Conservation (phyloP, 2,888 invertebrate genomes). For the Melikaiella ostensackeni region DNA sequence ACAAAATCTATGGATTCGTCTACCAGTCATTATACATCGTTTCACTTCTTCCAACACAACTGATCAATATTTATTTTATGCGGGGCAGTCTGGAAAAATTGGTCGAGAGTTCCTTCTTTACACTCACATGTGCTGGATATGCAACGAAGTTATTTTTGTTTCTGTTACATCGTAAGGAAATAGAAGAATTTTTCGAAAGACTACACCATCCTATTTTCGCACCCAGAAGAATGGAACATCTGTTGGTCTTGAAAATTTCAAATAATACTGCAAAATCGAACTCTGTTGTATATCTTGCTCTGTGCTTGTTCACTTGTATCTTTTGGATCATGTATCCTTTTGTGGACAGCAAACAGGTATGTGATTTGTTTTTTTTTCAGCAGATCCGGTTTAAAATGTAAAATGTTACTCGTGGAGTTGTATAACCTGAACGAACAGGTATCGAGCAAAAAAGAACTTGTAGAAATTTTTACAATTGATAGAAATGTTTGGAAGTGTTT, state of each 20-base stretch:
- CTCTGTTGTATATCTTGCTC: conserved; percentile 5
- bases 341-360: conserved; percentile 23
- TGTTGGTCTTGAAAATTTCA: neutral
- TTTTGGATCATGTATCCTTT: conserved; percentile 33
- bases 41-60: conserved; percentile 12
- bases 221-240: neutral
- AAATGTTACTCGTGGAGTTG: too few relatives aligned
- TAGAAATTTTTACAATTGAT: too few relatives aligned
- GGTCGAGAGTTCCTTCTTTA: conserved; percentile 15
- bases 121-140: conserved; percentile 23
- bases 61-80: conserved; percentile 19
- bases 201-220: conserved; percentile 6
- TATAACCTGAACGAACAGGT: too few relatives aligned
- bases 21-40: conserved; percentile 8
- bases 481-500: too few relatives aligned
- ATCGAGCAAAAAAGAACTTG: too few relatives aligned
- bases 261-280: neutral
- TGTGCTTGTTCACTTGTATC: conserved; percentile 25
- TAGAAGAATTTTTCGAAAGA: conserved; percentile 15
- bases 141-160: conserved; percentile 16
- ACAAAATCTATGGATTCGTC: conserved; percentile 16
- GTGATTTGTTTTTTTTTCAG: neutral
- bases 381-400: too few relatives aligned
- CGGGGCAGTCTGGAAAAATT: neutral
- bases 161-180: neutral